phyloP scores from a whole-genome alignment of 2,888 invertebrate genomes.

The Piscicola geometra region DNA sequence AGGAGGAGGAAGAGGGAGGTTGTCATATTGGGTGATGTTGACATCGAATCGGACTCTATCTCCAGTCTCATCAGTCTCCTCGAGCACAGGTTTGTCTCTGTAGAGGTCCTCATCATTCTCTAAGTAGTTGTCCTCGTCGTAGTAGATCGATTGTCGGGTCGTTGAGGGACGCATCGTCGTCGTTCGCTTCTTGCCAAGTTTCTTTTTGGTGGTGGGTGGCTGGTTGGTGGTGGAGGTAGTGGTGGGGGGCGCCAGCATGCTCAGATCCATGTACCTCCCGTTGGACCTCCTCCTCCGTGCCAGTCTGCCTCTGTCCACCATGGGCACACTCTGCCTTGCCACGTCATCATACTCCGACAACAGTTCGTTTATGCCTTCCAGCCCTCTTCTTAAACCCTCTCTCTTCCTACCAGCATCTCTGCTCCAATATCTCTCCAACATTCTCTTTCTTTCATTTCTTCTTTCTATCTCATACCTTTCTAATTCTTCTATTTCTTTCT shows the following conservation, averaged over 20 bases:
- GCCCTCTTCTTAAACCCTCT: not conserved
- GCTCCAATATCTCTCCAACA: too few species aligned
- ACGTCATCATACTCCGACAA: not conserved
- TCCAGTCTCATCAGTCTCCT: not conserved
- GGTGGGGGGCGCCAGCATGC: not conserved
- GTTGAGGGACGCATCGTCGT: not conserved
- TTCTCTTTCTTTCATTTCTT: not conserved
- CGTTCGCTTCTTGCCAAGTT: not conserved
- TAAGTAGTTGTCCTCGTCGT: not conserved
- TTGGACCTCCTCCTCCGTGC: not conserved
- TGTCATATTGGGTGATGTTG: not conserved
- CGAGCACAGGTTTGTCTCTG: not conserved
- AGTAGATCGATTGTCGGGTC: not conserved
- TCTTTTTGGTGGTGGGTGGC: not conserved
- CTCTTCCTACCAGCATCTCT: too few species aligned
- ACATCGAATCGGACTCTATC: slow-evolving; percentile 6
- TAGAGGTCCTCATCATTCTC: not conserved
- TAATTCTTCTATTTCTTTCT: too few species aligned
- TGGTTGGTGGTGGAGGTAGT: slow-evolving; percentile 14
- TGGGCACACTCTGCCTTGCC: too few species aligned
- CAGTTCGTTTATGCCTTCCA: slow-evolving; percentile 6
- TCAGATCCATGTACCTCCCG: slow-evolving; percentile 6
- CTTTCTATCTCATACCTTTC: not conserved
- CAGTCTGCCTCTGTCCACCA: too few species aligned
- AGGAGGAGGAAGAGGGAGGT: not conserved